Base-by-base conservation (phyloP, 2,888 invertebrate species). In the Crepidodera aurea region DNA sequence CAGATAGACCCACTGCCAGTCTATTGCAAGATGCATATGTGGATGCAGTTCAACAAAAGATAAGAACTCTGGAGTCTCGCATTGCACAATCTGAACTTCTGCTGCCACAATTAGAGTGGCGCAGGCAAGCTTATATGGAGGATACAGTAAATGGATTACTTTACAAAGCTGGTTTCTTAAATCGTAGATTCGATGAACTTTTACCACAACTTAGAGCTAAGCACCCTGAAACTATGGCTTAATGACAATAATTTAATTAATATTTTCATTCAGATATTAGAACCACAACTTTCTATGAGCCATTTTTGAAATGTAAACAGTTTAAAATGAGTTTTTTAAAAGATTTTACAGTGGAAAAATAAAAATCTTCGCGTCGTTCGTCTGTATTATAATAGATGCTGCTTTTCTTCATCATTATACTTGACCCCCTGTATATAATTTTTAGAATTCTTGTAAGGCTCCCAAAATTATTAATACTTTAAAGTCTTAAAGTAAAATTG, bases 161-260 rank as follows among this genome's bases (percentile, higher is more conserved):
- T 8, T 79, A 77, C 50, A 80, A 82, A 63, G 81, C 84, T 1
- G 77, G 80, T 50, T 84, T 83, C 73, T 75, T 84, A 53, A 82
- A 83, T 69, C 75, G 81, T 61, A 75, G 84, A 68, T 77, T 83
- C 51, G 83, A 84, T 66, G 83, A 84, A 69, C 73, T 84, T 16
- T 73, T 80, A 60, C 84, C 84, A 6, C 80, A 82, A 55, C 83
- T 64, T 18, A 64, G 63, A 22, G 63, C 63, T 13, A 66, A 66
- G 22, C 51, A 60, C 32, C 65, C 66, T n/a, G 68, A 68, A 61
- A 65, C 63, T 12, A 63, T 63, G 59, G 59, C 63, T 27, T 63
- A 51, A 55, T 15, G n/a, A 1, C 1, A 8, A 6, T 22, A 15
- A 48, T 44, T 25, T 25, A 25, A 5, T 25, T n/a, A n/a, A n/a